Evolutionary conservation across 1,140 invertebrate genomes (phyloP), one percentile per base, ranked within the genome.

Genomic region (Penaeus indicus): DNA sequence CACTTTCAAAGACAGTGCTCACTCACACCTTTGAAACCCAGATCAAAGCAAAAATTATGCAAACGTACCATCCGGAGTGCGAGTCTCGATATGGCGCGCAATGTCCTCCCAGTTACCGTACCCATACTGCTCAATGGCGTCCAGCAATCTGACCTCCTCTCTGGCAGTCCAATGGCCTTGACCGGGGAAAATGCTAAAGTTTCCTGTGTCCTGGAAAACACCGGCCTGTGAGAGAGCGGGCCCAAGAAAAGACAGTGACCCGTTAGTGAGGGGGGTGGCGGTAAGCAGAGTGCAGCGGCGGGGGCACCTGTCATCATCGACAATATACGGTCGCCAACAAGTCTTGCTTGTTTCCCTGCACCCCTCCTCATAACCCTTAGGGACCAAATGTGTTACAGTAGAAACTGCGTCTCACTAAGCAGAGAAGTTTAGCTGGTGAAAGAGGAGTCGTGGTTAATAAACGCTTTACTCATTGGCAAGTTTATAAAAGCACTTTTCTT

Each of bases 31-130:
- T 4, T 4, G 38, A 42, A 42, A 4, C 38, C 38, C 54, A 54
- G 54, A 54, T 54, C 54, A 54, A 54, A 13, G 2, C 11, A 54
- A 54, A 16, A 13, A 54, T 54, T 54, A 54, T 54, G 11, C 69
- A 79, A n/a, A 72, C 90, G 92, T 94, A 97, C 96, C 96, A 94
- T 97, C 96, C 61, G 96, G 94, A 79, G 95, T 95, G 92, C 96
- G 94, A 61, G 96, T 96, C 94, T 97, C 95, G 91, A 97, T 96
- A 91, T 97, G 95, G 93, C 96, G 95, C 89, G 96, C 95, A 88
- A 98, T 96, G 92, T 97, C 96, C 93, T 97, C 96, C 97, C 98
- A 99, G 93, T 98, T 99, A 60, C 97, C 97, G 94, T 97, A 98
- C 19, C 98, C 97, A 94, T 96, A 98, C 92, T 97, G 96, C 94